Conservation (phyloP, 1,140 invertebrate genomes). For the Papilio xuthus region DNA sequence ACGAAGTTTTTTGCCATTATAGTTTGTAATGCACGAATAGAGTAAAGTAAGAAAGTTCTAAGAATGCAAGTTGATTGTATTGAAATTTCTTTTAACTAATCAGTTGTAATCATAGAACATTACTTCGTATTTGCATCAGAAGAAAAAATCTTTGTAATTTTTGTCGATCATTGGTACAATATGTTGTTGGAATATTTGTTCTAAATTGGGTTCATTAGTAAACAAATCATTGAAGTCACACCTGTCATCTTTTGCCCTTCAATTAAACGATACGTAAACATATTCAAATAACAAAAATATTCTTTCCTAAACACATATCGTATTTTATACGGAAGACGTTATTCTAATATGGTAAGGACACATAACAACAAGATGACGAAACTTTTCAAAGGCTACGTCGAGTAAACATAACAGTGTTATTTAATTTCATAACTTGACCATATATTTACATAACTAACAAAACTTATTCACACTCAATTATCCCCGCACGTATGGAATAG, state of each 20-base stretch:
- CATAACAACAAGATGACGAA: constrained; percentile 10
- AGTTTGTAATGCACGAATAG: constrained; percentile 32
- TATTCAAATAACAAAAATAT: not conserved
- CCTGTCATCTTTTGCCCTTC: not conserved
- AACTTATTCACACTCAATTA: constrained; percentile 36
- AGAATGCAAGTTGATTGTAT: not conserved
- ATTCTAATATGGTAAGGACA: not conserved
- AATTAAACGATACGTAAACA: not conserved
- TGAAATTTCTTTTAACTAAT: not conserved
- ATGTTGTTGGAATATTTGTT: not conserved
- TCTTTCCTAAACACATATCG: not conserved
- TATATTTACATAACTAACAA: constrained; percentile 38
- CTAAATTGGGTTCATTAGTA: not conserved
- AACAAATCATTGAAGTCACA: not conserved
- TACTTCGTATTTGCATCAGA: not conserved
- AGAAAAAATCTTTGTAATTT: not conserved
- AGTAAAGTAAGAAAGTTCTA: constrained; percentile 26
- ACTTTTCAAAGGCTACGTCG: not conserved
- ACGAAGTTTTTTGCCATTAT: constrained; percentile 16
- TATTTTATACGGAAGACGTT: not conserved
- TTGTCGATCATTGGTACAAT: not conserved
- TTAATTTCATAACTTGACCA: constrained; percentile 7
- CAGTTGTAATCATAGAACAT: not conserved
- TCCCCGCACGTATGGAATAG: constrained; percentile 30
- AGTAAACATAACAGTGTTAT: constrained; percentile 9